A percentile compares a stretch with the other conserved stretches of the same genome.
Evolutionary conservation across 2,888 invertebrate genomes (phyloP).

Genomic region (Tuta absoluta): DNA sequence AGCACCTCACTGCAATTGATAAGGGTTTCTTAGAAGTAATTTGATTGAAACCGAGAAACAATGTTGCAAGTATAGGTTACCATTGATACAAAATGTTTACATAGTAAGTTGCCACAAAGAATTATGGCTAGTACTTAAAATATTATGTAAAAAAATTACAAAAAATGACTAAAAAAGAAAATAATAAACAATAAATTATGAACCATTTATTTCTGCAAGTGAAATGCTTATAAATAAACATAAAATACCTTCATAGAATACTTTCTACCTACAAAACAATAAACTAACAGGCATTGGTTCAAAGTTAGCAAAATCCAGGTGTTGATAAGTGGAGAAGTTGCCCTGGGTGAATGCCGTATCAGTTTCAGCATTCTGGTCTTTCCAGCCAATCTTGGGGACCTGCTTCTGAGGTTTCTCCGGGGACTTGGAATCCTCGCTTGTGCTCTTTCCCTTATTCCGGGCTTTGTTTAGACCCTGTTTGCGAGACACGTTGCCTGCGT

Average conservation of each 20-base stretch:
- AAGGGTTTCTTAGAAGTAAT: conserved; percentile 13
- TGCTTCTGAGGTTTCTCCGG: conserved; percentile 48
- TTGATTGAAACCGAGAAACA: background rate
- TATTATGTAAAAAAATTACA: background rate
- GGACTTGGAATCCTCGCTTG: conserved; percentile 53
- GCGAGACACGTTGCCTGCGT: conserved; percentile 68
- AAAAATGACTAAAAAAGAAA: background rate
- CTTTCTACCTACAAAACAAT: conserved; percentile 27
- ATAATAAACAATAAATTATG: background rate
- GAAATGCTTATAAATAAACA: conserved; percentile 54
- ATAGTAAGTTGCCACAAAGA: too few relatives aligned
- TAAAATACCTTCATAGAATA: conserved; percentile 33
- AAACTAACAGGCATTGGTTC: conserved; percentile 73
- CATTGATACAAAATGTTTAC: background rate
- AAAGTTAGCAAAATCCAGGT: conserved; percentile 69
- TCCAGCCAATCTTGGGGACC: conserved; percentile 55
- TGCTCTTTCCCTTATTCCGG: conserved; percentile 53
- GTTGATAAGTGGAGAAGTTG: conserved; percentile 55
- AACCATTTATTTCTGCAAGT: conserved; percentile 21
- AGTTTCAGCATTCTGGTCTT: conserved; percentile 42
- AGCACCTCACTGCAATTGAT: conserved; percentile 52
- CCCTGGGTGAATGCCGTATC: conserved; percentile 44
- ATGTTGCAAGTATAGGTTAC: background rate
- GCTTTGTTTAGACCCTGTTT: conserved; percentile 63
- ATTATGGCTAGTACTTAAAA: background rate